Base-by-base conservation (phyloP, 2,113 vertebrate species). In the Spheniscus mendiculus region DNA sequence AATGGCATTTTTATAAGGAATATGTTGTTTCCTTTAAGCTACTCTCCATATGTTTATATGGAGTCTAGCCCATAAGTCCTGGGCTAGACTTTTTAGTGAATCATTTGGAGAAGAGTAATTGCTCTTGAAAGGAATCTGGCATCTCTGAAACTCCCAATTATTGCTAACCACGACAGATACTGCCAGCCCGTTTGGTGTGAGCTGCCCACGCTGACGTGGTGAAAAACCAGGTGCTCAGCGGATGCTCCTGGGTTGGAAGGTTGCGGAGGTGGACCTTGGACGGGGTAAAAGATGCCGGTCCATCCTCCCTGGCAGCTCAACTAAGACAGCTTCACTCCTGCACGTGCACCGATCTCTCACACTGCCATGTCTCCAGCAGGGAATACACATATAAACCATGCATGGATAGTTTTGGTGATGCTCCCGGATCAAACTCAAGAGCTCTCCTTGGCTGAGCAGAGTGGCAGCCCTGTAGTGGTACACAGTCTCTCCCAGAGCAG, bases 331-430 rank as follows among this genome's bases (percentile, higher is more conserved):
- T 56, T 62, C 9, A 3, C 21, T 15, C 62, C 82, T 32, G 42
- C 52, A 65, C 19, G 2, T 0, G 3, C 84, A 16, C 69, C 9
- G 0, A 9, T 12, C 44, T 44, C 83, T 71, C 49, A 25, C 32
- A 1, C 36, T 40, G 66, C 71, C 36, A 3, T 0, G 2, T 52
- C 44, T 53, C 44, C 58, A 53, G 27, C 27, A 6, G 25, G 20
- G 42, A 83, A 34, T 1, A 2, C 18, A 1, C n/a, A 2, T 0
- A 11, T 1, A 3, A 49, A n/a, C 27, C 1, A 0, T 0, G 4
- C 50, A 29, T 1, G 18, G 49, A 19, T 5, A 34, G 47, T 11
- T 78, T 15, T 55, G 59, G n/a, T 20, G 77, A 49, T 9, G 71
- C 66, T 73, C 42, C 66, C 12, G 29, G 58, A 34, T n/a, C 62